phyloP scores from a whole-genome alignment of 2,113 vertebrate genomes.

The Ancistrus triradiatus region DNA sequence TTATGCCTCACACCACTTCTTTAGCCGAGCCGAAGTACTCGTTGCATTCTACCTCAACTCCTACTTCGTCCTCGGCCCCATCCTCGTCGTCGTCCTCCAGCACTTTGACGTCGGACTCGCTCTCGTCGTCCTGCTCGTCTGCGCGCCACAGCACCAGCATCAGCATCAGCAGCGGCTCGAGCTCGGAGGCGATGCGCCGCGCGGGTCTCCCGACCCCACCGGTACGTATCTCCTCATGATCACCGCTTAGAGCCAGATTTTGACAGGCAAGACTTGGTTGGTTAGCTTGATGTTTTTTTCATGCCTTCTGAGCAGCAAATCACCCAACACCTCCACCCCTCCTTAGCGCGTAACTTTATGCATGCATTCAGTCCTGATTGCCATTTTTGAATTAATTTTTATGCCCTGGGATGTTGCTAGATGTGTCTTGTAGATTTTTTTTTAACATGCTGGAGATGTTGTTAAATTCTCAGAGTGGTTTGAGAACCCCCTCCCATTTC shows the following conservation, averaged over 20 bases:
- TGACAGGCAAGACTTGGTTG: slow-evolving; percentile 79
- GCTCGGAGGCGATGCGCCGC: slow-evolving; percentile 90
- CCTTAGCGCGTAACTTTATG: slow-evolving; percentile 69
- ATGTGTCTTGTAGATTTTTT: slow-evolving; percentile 74
- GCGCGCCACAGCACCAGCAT: slow-evolving; percentile 71
- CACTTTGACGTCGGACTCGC: slow-evolving; percentile 73
- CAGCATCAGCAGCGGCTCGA: slow-evolving; percentile 59
- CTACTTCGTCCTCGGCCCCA: slow-evolving; percentile 74
- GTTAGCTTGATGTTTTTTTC: slow-evolving; percentile 80
- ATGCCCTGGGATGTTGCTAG: slow-evolving; percentile 91
- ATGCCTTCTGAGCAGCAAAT: slow-evolving; percentile 88
- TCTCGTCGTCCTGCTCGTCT: slow-evolving; percentile 73
- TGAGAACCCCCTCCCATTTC: slow-evolving; percentile 56
- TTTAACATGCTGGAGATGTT: slow-evolving; percentile 80
- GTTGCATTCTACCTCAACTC: slow-evolving; percentile 82
- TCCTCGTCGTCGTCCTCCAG: slow-evolving; percentile 74
- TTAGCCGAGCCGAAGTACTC: slow-evolving; percentile 89
- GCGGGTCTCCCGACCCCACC: slow-evolving; percentile 93
- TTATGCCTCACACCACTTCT: slow-evolving; percentile 86
- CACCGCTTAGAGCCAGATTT: slow-evolving; percentile 82
- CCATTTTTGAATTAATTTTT: slow-evolving; percentile 89
- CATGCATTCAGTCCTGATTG: slow-evolving; percentile 83
- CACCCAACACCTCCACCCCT: slow-evolving; percentile 82
- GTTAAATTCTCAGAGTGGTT: slow-evolving; percentile 74
- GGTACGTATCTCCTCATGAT: slow-evolving; percentile 91